phyloP scores from a whole-genome alignment of 2,797 vertebrate genomes.

The Trachops cirrhosus region DNA sequence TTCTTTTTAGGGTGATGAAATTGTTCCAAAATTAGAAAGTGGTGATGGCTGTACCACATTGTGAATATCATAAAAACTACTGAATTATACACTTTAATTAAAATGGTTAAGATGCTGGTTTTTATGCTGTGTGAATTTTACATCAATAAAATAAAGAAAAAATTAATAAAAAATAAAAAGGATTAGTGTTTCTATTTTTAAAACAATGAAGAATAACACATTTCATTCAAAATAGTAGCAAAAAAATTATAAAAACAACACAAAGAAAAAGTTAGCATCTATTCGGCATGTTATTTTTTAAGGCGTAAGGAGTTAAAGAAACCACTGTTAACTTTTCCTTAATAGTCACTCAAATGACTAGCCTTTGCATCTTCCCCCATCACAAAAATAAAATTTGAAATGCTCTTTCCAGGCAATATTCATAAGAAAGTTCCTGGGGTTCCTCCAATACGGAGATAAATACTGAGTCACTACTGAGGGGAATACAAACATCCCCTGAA shows the following conservation, averaged over 20 bases:
- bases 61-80: neutral
- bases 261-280: neutral
- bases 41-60: neutral
- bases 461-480: neutral
- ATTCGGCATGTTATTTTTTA: neutral
- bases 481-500: constrained; percentile 19
- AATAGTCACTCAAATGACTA: neutral
- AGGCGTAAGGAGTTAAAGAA: neutral
- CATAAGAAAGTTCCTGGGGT: neutral
- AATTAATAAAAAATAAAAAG: neutral
- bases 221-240: neutral
- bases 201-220: neutral
- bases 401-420: neutral
- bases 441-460: neutral
- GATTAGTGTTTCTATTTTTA: neutral
- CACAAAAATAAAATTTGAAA: neutral
- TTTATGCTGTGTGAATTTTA: neutral
- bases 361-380: neutral
- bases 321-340: neutral
- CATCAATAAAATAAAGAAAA: neutral
- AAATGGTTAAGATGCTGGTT: neutral
- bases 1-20: neutral
- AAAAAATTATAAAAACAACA: neutral
- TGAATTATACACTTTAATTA: neutral
- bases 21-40: neutral